Evolutionary conservation across 2,888 invertebrate species (phyloP).

Genomic region (Luperina nickerlii): DNA sequence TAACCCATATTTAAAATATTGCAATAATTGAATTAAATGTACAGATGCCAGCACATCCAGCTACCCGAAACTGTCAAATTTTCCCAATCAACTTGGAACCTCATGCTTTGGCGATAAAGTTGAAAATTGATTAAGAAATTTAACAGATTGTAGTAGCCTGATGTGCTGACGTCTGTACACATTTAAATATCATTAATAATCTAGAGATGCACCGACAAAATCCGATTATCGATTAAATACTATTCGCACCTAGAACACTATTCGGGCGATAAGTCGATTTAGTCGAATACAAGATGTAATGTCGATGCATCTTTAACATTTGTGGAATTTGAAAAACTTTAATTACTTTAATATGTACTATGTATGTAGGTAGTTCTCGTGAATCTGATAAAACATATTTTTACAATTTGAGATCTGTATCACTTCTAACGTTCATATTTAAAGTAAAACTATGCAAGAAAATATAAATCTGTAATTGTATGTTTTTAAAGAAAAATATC

Average conservation of each 20-base stretch:
- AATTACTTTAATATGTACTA: constrained; percentile 18
- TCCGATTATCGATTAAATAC: constrained; percentile 3
- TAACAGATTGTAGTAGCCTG: no score
- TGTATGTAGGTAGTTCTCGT: not conserved
- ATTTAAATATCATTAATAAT: constrained; percentile 14
- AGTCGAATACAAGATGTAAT: not conserved
- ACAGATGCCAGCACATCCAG: not conserved
- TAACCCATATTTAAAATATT: not conserved
- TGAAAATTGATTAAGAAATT: no score
- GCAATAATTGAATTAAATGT: constrained; percentile 7
- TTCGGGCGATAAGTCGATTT: not conserved
- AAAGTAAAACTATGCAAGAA: constrained; percentile 40
- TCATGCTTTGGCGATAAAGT: no score
- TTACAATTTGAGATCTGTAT: constrained; percentile 36
- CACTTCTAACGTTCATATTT: constrained; percentile 25
- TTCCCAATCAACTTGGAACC: no score
- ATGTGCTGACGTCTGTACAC: not conserved
- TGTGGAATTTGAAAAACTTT: constrained; percentile 21
- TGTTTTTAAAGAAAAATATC: not conserved
- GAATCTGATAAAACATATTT: constrained; percentile 10
- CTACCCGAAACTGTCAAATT: no score
- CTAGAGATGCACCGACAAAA: not conserved
- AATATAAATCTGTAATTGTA: constrained; percentile 33
- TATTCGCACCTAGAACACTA: no score
- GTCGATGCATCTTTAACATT: constrained; percentile 19